These are phyloP conservation scores for Drosophila nikananu DNA, from an alignment of 1,140 invertebrate species.

Conservation along the genomic window DNA sequence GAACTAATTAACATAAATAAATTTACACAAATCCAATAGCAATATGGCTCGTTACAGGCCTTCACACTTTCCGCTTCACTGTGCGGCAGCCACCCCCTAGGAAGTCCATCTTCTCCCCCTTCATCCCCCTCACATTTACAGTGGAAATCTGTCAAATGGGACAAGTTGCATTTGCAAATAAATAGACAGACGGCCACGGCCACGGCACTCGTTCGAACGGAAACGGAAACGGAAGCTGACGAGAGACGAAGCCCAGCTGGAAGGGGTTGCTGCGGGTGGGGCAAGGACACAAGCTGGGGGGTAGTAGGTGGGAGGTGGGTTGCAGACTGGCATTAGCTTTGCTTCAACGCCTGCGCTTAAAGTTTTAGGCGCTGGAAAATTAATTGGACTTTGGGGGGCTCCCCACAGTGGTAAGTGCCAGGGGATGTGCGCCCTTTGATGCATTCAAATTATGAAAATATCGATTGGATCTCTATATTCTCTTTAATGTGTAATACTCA, in stretches of 20 bases:
- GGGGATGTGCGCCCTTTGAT: background rate
- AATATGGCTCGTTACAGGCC: slow-evolving; percentile 80
- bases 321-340: slow-evolving; percentile 17
- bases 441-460: background rate
- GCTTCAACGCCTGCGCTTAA: slow-evolving; percentile 75
- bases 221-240: slow-evolving; percentile 81
- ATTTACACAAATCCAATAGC: slow-evolving; percentile 83
- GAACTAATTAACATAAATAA: slow-evolving; percentile 84
- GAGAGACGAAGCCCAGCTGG: slow-evolving; percentile 35
- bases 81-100: slow-evolving; percentile 9
- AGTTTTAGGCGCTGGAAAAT: slow-evolving; percentile 79
- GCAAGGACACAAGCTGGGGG: too few relatives aligned
- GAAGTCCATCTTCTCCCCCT: background rate
- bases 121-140: slow-evolving; percentile 62
- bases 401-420: slow-evolving; percentile 6
- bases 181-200: too few relatives aligned
- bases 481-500: background rate
- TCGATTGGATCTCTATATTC: background rate
- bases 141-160: slow-evolving; percentile 81
- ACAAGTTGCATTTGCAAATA: slow-evolving; percentile 84
- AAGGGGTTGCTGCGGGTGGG: background rate
- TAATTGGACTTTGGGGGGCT: slow-evolving; percentile 64
- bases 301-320: background rate
- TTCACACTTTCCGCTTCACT: slow-evolving; percentile 79
- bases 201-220: slow-evolving; percentile 68